These are phyloP conservation scores for Scaptomyza caliginosa DNA, from an alignment of 2,888 invertebrate species.

Conservation along the genomic window DNA sequence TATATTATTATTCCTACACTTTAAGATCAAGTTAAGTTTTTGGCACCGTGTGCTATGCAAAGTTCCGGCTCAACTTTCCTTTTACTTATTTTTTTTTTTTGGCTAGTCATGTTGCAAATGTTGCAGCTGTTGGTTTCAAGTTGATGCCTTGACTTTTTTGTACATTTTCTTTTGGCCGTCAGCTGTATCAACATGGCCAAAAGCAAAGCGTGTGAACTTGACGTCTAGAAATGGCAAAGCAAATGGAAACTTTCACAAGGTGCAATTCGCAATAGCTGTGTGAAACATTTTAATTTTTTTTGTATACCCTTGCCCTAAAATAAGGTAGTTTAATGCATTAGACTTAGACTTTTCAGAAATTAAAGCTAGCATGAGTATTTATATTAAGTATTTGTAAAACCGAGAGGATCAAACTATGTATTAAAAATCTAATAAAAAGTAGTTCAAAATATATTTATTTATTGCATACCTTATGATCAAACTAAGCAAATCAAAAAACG, in stretches of 20 bases:
- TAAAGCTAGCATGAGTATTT: too few species aligned
- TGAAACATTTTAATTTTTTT: not conserved
- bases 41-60: conserved; percentile 26
- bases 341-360: too few species aligned
- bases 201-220: conserved; percentile 50
- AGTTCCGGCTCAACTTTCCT: conserved; percentile 30
- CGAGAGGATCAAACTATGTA: too few species aligned
- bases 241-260: conserved; percentile 54
- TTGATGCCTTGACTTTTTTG: conserved; percentile 17
- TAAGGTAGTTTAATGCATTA: not conserved
- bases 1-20: not conserved
- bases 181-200: conserved; percentile 59
- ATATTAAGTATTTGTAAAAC: too few species aligned
- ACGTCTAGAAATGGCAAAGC: conserved; percentile 36
- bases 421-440: too few species aligned
- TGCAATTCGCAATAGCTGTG: conserved; percentile 57
- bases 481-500: too few species aligned
- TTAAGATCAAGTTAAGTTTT: conserved; percentile 25
- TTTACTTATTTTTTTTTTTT: conserved; percentile 6
- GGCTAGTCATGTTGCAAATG: conserved; percentile 36
- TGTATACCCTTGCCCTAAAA: conserved; percentile 4
- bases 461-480: too few species aligned
- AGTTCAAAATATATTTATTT: too few species aligned
- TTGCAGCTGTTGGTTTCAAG: conserved; percentile 31
- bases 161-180: conserved; percentile 25